Evolutionary conservation across 1,140 invertebrate genomes (phyloP).

Genomic region (Drosophila jambulina): DNA sequence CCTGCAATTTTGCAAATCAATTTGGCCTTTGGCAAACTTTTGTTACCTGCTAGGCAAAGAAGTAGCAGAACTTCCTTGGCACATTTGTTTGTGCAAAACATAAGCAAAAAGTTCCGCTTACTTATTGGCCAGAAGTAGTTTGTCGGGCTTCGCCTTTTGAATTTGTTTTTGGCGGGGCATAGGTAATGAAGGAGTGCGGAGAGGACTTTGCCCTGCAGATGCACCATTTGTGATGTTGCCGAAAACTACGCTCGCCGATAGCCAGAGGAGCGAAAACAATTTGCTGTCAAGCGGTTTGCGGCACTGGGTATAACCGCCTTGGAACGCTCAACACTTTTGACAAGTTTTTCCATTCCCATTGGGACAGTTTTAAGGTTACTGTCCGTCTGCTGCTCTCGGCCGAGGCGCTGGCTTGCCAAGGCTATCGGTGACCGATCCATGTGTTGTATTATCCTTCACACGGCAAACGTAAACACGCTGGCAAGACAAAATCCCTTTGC

Average conservation of each 20-base stretch:
- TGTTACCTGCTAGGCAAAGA: conserved; percentile 53
- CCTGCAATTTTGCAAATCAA: conserved; percentile 70
- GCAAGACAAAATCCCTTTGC: conserved; percentile 19
- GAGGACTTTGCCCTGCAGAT: conserved; percentile 37
- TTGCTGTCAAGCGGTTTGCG: conserved; percentile 67
- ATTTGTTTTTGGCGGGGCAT: conserved; percentile 21
- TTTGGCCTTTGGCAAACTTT: conserved; percentile 71
- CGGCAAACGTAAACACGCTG: conserved; percentile 18
- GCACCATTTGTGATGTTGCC: conserved; percentile 46
- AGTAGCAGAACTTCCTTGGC: conserved; percentile 38
- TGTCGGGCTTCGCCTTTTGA: conserved; percentile 40
- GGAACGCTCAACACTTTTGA: conserved; percentile 14
- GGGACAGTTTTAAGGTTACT: not conserved
- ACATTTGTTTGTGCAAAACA: conserved; percentile 74
- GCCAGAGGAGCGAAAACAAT: conserved; percentile 49
- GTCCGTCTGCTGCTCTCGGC: not conserved
- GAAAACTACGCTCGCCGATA: conserved; percentile 17
- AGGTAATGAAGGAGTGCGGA: conserved; percentile 23
- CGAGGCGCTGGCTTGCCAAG: not conserved
- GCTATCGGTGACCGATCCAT: conserved; percentile 1
- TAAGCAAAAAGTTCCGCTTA: conserved; percentile 73
- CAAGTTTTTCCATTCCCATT: conserved; percentile 8
- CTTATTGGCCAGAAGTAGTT: conserved; percentile 69
- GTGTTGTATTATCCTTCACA: conserved; percentile 12
- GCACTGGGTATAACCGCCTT: conserved; percentile 17